Evolutionary conservation across 1,140 invertebrate genomes (phyloP).

Genomic region (Cyrtorhinus lividipennis): DNA sequence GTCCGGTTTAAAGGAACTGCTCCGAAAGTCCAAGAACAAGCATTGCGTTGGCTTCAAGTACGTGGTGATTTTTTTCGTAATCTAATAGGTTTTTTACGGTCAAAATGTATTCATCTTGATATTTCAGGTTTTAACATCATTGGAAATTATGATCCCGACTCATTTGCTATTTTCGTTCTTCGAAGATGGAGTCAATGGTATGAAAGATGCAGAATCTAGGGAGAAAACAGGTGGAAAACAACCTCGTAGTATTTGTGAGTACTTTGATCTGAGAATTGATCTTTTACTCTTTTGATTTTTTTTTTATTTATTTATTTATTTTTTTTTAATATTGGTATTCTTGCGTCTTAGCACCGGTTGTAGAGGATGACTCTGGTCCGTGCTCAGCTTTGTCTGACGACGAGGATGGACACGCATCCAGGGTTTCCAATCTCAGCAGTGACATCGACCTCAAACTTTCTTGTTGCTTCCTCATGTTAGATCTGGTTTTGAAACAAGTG

Average conservation of each 20-base stretch:
- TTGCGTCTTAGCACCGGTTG: conserved; percentile 37
- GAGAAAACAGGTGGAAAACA: conserved; percentile 30
- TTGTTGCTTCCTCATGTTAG: conserved; percentile 92
- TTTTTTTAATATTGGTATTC: conserved; percentile 8
- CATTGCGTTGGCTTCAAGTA: conserved; percentile 88
- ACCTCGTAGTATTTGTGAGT: conserved; percentile 40
- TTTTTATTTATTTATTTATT: background rate
- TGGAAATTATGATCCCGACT: conserved; percentile 80
- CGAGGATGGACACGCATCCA: conserved; percentile 37
- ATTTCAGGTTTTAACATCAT: conserved; percentile 57
- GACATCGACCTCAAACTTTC: conserved; percentile 63
- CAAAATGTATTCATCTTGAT: too few relatives aligned
- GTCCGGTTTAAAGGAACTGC: conserved; percentile 70
- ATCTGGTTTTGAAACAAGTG: conserved; percentile 87
- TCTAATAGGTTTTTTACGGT: background rate
- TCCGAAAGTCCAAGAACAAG: conserved; percentile 81
- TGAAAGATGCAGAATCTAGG: conserved; percentile 35
- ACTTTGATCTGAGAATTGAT: background rate
- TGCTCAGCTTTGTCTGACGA: conserved; percentile 57
- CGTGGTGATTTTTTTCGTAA: background rate
- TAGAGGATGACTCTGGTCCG: conserved; percentile 51
- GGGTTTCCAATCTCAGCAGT: conserved; percentile 39
- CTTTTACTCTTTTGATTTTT: too few relatives aligned
- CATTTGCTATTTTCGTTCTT: conserved; percentile 78
- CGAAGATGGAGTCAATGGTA: conserved; percentile 57